Base-by-base conservation (phyloP, 2,888 invertebrate genomes). In the Dorcus hopei region DNA sequence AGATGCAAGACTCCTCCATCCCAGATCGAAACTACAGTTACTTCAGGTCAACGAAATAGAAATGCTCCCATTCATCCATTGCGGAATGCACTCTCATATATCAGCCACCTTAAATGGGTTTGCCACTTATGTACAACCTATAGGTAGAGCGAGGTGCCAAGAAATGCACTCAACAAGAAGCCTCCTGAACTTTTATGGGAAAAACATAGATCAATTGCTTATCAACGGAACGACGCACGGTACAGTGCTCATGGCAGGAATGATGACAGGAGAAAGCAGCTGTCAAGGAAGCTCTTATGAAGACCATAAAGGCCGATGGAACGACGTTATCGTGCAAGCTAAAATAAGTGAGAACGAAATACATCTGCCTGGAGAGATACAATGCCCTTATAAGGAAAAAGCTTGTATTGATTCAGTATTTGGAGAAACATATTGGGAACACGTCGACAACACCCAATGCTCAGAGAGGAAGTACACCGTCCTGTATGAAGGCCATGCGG, bases 71-170 rank as follows among this genome's bases (percentile, higher is more conserved):
- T 33, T 45, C 2, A 3, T 53, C 9, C 38, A 45, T 33, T 53
- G 53, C 14, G 53, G 53, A 1, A 53, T 53, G 53, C 53, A 53
- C 23, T 53, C 53, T 0, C 53, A 53, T 45, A 23, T 53, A 14
- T 33, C 53, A 11, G 53, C 53, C 33, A 47, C 38, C 7, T 4
- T 38, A 5, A 45, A 43, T 16, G 53, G 53, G 4, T 53, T 53
- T 9, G 43, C 45, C 6, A 23, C 43, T 3, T 53, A 33, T 11
- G 26, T 53, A 9, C 43, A 53, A 4, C 43, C 41, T 6, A 38
- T 53, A 23, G 38, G 26, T 11, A 6, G 33, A 14, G 53, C 33
- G 6, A 42, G n/a, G 26, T 53, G 53, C 4, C 16, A n/a, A n/a
- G 53, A 53, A 11, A 53, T 53, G 53, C 53, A 53, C 45, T 26